Evolutionary conservation across 2,888 invertebrate genomes (phyloP).

Genomic region (Bimastos eiseni): DNA sequence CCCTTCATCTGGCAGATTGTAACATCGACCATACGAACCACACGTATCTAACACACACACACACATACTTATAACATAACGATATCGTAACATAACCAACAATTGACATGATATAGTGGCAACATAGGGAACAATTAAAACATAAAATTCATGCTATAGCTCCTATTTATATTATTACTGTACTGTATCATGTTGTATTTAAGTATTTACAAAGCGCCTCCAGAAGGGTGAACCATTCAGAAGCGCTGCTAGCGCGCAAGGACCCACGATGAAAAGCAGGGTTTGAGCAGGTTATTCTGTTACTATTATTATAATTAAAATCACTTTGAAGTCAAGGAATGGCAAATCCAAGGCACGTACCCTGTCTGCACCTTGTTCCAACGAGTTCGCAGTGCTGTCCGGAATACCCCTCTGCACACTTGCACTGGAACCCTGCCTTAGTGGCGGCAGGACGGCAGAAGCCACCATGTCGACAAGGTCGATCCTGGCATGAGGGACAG

Average conservation of each 20-base stretch:
- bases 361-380: conserved; percentile 82
- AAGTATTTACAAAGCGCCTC: too few relatives aligned
- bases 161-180: too few relatives aligned
- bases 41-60: conserved; percentile 73
- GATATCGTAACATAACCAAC: not conserved
- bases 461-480: conserved; percentile 78
- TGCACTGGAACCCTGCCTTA: conserved; percentile 78
- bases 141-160: too few relatives aligned
- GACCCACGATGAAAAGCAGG: too few relatives aligned
- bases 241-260: too few relatives aligned
- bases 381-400: conserved; percentile 67
- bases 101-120: not conserved
- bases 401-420: conserved; percentile 62
- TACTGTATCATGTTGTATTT: too few relatives aligned
- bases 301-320: not conserved
- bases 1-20: conserved; percentile 62
- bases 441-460: conserved; percentile 83
- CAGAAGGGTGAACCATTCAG: too few relatives aligned
- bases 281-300: too few relatives aligned
- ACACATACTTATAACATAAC: not conserved
- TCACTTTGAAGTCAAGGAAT: not conserved
- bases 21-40: conserved; percentile 75
- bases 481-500: conserved; percentile 65
- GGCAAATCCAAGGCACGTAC: conserved; percentile 41
- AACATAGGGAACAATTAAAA: not conserved